phyloP scores from a whole-genome alignment of 2,113 vertebrate genomes.

The Typhlomys cinereus region DNA sequence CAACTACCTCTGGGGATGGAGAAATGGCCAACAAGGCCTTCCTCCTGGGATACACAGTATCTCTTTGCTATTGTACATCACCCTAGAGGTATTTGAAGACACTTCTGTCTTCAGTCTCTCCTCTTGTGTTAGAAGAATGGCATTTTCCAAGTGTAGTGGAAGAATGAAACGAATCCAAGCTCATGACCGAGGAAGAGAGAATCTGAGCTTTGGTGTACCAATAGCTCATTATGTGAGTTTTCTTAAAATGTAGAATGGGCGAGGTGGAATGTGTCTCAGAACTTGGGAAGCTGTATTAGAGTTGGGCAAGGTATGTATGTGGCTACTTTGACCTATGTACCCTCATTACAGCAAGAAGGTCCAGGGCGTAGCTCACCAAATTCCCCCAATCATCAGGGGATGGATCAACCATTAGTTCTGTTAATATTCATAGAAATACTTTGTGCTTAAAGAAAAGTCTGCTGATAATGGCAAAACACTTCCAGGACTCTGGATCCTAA shows the following conservation, averaged over 20 bases:
- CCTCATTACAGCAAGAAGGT: background rate
- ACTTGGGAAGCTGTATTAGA: background rate
- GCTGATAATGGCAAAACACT: background rate
- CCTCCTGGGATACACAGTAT: background rate
- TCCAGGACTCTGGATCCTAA: background rate
- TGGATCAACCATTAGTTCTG: background rate
- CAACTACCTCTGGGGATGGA: background rate
- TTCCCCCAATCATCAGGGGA: background rate
- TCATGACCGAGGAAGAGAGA: background rate
- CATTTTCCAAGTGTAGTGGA: background rate
- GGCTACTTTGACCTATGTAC: background rate
- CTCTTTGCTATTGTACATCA: background rate
- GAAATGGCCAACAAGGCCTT: background rate
- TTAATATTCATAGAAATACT: background rate
- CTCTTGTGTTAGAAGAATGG: background rate
- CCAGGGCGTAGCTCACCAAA: background rate
- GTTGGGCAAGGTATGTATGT: background rate
- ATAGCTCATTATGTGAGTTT: background rate
- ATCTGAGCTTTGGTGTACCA: background rate
- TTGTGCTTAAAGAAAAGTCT: background rate
- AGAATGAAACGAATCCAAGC: background rate
- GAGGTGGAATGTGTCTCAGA: background rate
- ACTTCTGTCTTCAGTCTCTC: background rate
- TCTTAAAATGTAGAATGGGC: background rate
- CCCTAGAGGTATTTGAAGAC: background rate